Base-by-base conservation (phyloP, 2,113 vertebrate genomes). In the Orientallactaga bullata region DNA sequence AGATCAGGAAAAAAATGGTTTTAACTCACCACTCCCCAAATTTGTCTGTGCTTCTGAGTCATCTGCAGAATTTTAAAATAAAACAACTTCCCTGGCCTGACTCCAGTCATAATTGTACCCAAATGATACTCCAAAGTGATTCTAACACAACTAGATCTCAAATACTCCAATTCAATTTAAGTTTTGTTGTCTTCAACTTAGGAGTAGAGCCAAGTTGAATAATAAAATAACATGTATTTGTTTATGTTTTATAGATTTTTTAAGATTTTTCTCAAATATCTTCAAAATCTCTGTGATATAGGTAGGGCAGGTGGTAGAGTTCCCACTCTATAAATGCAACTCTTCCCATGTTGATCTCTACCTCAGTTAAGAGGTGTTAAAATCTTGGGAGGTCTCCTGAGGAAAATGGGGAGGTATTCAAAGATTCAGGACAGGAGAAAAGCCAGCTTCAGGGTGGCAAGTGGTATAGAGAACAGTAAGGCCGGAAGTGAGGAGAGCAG, bases 1-100 rank as follows among this genome's bases (percentile, higher is more conserved):
- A 90, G 93, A 81, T 83, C 63, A 94, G 35, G 77, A 89, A 83
- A 92, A 76, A 86, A 71, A 63, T 78, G 8, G 37, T 30, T 73
- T 84, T 58, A 77, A 68, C 32, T 76, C 13, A 69, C 39, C 63
- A 77, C 10, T 85, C 47, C 9, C 87, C n/a, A 92, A 65, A 85
- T 73, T 92, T 76, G 13, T 69, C 39, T 71, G 63, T 82, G 35
- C 35, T 63, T 86, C 89, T 32, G n/a, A 95, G 61, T 90, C 77
- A 78, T 47, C 71, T 35, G 21, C 71, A 72, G 58, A 35, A 78
- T 60, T 90, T 72, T 17, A 66, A 63, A 90, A 60, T 83, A 78
- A 72, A 35, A 47, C 24, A 87, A 76, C 23, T 83, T 72, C 65
- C 15, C 26, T 90, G 35, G 12, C 32, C 5, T 58, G 39, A 66